Evolutionary conservation across 2,888 invertebrate genomes (phyloP).

Genomic region (Nebria brevicollis): DNA sequence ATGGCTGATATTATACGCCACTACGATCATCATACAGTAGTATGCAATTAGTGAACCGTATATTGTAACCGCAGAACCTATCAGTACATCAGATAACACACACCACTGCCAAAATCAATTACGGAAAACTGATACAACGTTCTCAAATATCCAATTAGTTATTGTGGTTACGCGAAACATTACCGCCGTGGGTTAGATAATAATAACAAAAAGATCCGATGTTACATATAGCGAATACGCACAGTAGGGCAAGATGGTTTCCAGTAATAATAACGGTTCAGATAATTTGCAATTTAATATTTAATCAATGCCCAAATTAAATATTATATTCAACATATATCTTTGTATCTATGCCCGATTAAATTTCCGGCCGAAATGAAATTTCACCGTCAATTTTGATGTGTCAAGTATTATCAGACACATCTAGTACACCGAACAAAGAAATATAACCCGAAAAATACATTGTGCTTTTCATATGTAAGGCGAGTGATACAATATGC

Average conservation of each 20-base stretch:
- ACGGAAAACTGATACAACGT: constrained; percentile 42
- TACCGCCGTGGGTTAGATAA: constrained; percentile 16
- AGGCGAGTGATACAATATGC: constrained; percentile 23
- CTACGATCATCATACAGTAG: constrained; percentile 10
- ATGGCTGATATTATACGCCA: constrained; percentile 35
- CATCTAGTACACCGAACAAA: constrained; percentile 12
- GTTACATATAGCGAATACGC: not conserved
- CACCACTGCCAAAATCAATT: constrained; percentile 35
- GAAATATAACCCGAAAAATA: constrained; percentile 25
- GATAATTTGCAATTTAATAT: too few relatives aligned
- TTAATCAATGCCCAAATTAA: too few relatives aligned
- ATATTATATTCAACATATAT: too few relatives aligned
- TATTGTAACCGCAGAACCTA: constrained; percentile 39
- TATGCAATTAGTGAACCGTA: constrained; percentile 37
- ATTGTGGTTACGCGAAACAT: constrained; percentile 14
- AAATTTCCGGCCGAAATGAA: not conserved
- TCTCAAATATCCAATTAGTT: constrained; percentile 46
- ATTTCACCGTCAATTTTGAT: not conserved
- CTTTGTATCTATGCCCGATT: not conserved
- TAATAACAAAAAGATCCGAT: constrained; percentile 36
- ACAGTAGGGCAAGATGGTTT: not conserved
- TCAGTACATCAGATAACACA: constrained; percentile 43
- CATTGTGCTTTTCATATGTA: constrained; percentile 19
- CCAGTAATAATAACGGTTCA: too few relatives aligned
- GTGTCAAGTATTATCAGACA: not conserved